Evolutionary conservation across 2,113 vertebrate genomes (phyloP), one percentile per base, ranked within the genome.

Genomic region (Potamarius usumacintae): DNA sequence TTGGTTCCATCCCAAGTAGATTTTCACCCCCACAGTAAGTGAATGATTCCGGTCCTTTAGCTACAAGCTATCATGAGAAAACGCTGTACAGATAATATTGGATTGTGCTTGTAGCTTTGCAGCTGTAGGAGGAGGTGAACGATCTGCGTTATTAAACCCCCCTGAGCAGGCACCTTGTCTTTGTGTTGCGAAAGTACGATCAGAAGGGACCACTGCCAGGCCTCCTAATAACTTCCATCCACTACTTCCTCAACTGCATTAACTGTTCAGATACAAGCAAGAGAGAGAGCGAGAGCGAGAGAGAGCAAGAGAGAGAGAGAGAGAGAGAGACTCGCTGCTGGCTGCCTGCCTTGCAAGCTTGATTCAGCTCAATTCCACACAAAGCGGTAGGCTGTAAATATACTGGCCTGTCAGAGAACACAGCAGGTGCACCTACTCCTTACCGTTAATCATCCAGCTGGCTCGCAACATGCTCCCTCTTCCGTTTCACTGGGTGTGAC

Each of bases 301-400:
- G 17, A 52, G 52, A 78, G 50, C 27, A 63, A 78, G 60, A 34
- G 6, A 18, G 25, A 42, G 55, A 80, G 53, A 27, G 48, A 52
- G 17, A 52, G 52, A 78, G 50, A 78, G 76, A 77, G 42, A 9
- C 79, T 65, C 15, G 1, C 67, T 74, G 85, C 88, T 88, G 89
- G 87, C 87, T 50, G 85, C 48, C 62, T 84, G 85, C 81, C 86
- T 30, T 58, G 65, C 18, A 20, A 87, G 67, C 55, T 72, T 79
- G 53, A 62, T 84, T 84, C 78, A 50, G 69, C 72, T 77, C 65
- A 48, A 62, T 74, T 69, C 58, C 82, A 48, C 78, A 65, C 82
- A 85, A 79, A 65, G 42, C 53, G n/a, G 82, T 48, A 87, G 80
- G 79, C 86, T 82, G 88, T 90, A 88, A 90, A 90, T 89, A 89